Conservation (phyloP, 2,113 vertebrate genomes). For the Bubo scandiacus region DNA sequence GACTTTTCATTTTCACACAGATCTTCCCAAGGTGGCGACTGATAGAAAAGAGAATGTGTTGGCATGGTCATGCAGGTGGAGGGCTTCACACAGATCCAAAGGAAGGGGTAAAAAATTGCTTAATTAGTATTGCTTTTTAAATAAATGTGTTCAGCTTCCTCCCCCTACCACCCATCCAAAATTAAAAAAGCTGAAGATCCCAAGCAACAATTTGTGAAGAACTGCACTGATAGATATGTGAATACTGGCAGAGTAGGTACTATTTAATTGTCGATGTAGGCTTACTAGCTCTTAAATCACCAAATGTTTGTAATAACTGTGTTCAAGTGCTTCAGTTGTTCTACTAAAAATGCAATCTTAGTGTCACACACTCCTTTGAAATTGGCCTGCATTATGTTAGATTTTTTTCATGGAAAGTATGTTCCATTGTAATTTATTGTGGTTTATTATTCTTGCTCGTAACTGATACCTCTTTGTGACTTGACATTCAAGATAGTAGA, state of each 20-base stretch:
- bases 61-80: conserved; percentile 94
- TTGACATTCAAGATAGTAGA: background rate
- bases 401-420: background rate
- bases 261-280: background rate
- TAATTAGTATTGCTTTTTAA: background rate
- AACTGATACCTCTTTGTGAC: background rate
- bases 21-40: conserved; percentile 75
- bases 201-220: background rate
- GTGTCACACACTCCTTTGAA: background rate
- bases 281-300: background rate
- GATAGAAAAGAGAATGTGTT: conserved; percentile 86
- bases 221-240: background rate
- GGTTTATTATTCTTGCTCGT: background rate
- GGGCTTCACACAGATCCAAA: conserved; percentile 90
- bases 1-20: conserved; percentile 69
- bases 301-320: background rate
- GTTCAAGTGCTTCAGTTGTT: background rate
- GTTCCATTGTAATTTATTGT: background rate
- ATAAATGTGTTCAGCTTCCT: background rate
- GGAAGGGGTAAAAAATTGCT: conserved; percentile 85
- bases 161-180: too few species aligned
- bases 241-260: background rate
- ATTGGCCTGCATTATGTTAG: background rate
- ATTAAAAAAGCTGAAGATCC: background rate
- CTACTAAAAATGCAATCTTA: background rate